These are phyloP conservation scores for Agelastica alni DNA, from an alignment of 2,888 invertebrate species.

Conservation along the genomic window DNA sequence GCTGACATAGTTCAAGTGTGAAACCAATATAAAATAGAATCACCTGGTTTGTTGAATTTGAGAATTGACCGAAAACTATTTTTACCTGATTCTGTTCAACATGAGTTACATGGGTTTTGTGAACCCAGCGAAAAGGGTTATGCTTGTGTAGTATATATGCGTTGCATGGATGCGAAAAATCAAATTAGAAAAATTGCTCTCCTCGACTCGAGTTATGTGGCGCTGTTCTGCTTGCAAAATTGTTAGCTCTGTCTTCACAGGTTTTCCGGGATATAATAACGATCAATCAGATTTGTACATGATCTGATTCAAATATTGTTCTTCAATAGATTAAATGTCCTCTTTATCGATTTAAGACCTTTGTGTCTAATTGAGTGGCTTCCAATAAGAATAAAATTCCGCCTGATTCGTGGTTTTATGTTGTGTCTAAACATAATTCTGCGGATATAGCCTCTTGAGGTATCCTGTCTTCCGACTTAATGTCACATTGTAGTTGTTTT, in stretches of 20 bases:
- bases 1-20: too few relatives aligned
- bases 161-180: too few relatives aligned
- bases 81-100: neutral
- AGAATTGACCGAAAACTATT: neutral
- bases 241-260: too few relatives aligned
- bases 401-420: conserved; percentile 16
- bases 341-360: conserved; percentile 18
- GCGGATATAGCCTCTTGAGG: conserved; percentile 16
- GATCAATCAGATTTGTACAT: neutral
- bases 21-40: too few relatives aligned
- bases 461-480: neutral
- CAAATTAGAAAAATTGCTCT: conserved; percentile 1
- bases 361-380: conserved; percentile 11
- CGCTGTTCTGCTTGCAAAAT: neutral
- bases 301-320: conserved; percentile 14
- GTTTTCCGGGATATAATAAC: neutral
- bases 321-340: conserved; percentile 11
- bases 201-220: conserved; percentile 7
- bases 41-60: too few relatives aligned
- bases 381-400: conserved; percentile 11
- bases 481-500: neutral
- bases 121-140: conserved; percentile 10
- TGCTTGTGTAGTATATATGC: too few relatives aligned
- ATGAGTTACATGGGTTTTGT: conserved; percentile 14
- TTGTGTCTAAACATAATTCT: conserved; percentile 18